Evolutionary conservation across 35 echinoderm and acorn worm genomes (phyloP).

Genomic region (Ophioderma brevispina): DNA sequence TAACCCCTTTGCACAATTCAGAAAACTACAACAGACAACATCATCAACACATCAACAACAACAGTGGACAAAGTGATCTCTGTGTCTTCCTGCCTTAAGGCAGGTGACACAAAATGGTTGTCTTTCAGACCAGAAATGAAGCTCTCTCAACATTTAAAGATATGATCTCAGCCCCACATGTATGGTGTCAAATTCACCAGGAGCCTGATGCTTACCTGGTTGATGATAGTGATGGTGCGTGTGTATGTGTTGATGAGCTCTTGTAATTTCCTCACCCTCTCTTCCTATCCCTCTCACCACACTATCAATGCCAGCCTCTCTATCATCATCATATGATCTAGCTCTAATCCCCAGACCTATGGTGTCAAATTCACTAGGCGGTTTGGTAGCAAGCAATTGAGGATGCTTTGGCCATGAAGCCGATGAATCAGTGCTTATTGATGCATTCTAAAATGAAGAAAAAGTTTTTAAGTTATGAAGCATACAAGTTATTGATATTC

Average conservation of each 20-base stretch:
- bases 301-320: slow-evolving; percentile 16
- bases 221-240: slow-evolving; percentile 81
- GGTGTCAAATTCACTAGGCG: slow-evolving; percentile 30
- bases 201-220: slow-evolving; percentile 47
- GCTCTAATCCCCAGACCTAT: slow-evolving; percentile 15
- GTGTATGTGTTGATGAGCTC: slow-evolving; percentile 43
- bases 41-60: too few relatives aligned
- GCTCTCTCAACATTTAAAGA: too few relatives aligned
- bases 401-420: slow-evolving; percentile 73
- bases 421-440: slow-evolving; percentile 56
- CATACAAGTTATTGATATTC: too few relatives aligned
- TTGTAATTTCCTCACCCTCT: not conserved
- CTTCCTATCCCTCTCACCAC: slow-evolving; percentile 13
- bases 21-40: too few relatives aligned
- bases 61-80: too few relatives aligned
- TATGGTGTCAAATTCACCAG: too few relatives aligned
- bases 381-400: not conserved
- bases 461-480: too few relatives aligned
- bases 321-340: slow-evolving; percentile 13
- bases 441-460: slow-evolving; percentile 20
- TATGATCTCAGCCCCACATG: too few relatives aligned
- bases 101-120: too few relatives aligned
- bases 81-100: too few relatives aligned
- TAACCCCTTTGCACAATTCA: too few relatives aligned
- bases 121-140: too few relatives aligned